Conservation (phyloP, 2,797 vertebrate genomes). For the Mycteria americana region DNA sequence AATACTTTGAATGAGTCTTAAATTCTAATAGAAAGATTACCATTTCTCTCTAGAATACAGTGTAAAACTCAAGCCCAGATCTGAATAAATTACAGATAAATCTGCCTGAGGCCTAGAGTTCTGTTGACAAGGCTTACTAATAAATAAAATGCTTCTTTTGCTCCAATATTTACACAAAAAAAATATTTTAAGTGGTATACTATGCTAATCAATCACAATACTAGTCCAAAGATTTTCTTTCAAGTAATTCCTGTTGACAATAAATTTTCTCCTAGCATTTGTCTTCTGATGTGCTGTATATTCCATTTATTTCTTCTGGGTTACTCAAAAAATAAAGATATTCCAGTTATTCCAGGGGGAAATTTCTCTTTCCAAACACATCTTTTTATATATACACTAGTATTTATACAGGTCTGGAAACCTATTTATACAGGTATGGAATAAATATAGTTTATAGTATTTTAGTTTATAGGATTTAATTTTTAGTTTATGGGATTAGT, state of each 20-base stretch:
- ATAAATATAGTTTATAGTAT: not conserved
- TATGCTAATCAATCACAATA: not conserved
- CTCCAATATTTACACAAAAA: not conserved
- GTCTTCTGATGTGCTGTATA: not conserved
- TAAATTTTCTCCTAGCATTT: not conserved
- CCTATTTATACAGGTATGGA: too few species aligned
- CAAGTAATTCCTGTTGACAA: not conserved
- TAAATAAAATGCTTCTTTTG: not conserved
- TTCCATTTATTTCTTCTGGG: not conserved
- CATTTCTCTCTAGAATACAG: not conserved
- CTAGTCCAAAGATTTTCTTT: not conserved
- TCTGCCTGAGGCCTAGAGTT: not conserved
- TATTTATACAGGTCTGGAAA: not conserved
- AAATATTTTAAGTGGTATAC: not conserved
- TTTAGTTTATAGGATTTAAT: too few species aligned
- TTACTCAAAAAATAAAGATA: not conserved
- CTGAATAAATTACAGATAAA: not conserved
- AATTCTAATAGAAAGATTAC: not conserved
- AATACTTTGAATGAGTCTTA: not conserved
- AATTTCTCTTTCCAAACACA: not conserved
- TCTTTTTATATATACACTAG: not conserved
- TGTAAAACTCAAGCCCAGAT: not conserved
- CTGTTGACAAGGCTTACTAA: not conserved
- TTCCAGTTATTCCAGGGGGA: not conserved
- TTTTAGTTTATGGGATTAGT: too few species aligned